phyloP scores from a whole-genome alignment of 37 sponge, comb jelly and placozoan genomes.

The Crambe crambe region DNA sequence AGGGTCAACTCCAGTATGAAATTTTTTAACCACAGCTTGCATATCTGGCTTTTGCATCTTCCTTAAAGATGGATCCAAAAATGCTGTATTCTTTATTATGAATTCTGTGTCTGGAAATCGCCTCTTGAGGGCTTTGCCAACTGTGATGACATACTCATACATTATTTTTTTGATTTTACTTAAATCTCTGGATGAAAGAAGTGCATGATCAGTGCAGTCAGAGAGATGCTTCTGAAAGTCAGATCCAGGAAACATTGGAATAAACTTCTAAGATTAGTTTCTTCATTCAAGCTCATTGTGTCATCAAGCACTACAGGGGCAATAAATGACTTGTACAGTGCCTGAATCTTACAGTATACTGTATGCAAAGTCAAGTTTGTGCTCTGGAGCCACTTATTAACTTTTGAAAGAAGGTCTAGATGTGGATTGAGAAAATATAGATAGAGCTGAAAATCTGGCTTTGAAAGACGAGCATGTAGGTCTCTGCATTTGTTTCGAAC shows the following conservation, averaged over 20 bases:
- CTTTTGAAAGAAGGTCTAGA: not conserved
- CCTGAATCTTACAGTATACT: conserved; percentile 18
- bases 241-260: conserved; percentile 6
- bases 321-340: not conserved
- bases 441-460: not conserved
- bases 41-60: conserved; percentile 12
- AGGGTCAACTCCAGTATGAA: not conserved
- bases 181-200: not conserved
- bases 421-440: not conserved
- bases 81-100: conserved; percentile 3
- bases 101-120: conserved; percentile 19
- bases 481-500: conserved; percentile 18
- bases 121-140: not conserved
- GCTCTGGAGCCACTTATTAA: conserved; percentile 18
- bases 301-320: not conserved
- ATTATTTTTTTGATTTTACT: not conserved
- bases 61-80: conserved; percentile 5
- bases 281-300: not conserved
- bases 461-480: not conserved
- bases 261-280: not conserved
- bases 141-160: not conserved
- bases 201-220: conserved; percentile 2
- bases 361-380: conserved; percentile 5
- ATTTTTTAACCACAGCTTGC: not conserved
- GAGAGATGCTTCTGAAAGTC: conserved; percentile 21